These are phyloP conservation scores for Trichopoda pennipes DNA, from an alignment of 2,888 invertebrate genomes.

Conservation along the genomic window DNA sequence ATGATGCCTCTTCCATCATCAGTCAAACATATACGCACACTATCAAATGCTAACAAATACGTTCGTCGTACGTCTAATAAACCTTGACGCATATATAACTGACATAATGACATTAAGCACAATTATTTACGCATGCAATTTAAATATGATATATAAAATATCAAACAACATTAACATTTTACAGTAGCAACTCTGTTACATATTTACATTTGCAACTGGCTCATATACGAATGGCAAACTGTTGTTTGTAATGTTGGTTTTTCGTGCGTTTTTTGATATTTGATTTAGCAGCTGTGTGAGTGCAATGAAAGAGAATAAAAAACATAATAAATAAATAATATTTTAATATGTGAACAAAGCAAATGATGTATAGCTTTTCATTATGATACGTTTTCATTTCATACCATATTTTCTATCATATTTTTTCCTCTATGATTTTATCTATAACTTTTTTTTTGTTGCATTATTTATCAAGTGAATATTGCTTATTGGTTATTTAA, in stretches of 20 bases:
- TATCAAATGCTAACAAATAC: neutral
- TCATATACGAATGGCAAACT: neutral
- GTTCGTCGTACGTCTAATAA: slow-evolving; percentile 37
- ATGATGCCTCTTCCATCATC: slow-evolving; percentile 42
- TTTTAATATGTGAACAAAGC: slow-evolving; percentile 26
- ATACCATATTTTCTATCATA: slow-evolving; percentile 8
- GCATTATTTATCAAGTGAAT: slow-evolving; percentile 16
- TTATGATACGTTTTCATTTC: slow-evolving; percentile 10
- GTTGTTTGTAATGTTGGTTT: slow-evolving; percentile 28
- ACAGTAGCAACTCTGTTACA: slow-evolving; percentile 41
- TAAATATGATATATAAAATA: slow-evolving; percentile 71
- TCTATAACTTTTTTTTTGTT: slow-evolving; percentile 21
- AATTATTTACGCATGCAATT: slow-evolving; percentile 76
- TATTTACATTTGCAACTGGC: slow-evolving; percentile 5
- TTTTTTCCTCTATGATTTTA: slow-evolving; percentile 13
- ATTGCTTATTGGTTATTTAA: slow-evolving; percentile 37
- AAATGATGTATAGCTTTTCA: slow-evolving; percentile 47
- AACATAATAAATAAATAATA: slow-evolving; percentile 30
- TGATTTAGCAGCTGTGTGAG: slow-evolving; percentile 5
- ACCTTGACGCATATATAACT: slow-evolving; percentile 69
- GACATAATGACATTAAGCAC: slow-evolving; percentile 75
- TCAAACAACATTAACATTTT: slow-evolving; percentile 41
- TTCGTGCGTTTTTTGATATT: slow-evolving; percentile 23
- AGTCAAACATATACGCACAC: neutral
- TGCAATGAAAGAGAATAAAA: slow-evolving; percentile 12